Evolutionary conservation across 1,140 invertebrate species (phyloP).

Genomic region (Calosoma granatense): DNA sequence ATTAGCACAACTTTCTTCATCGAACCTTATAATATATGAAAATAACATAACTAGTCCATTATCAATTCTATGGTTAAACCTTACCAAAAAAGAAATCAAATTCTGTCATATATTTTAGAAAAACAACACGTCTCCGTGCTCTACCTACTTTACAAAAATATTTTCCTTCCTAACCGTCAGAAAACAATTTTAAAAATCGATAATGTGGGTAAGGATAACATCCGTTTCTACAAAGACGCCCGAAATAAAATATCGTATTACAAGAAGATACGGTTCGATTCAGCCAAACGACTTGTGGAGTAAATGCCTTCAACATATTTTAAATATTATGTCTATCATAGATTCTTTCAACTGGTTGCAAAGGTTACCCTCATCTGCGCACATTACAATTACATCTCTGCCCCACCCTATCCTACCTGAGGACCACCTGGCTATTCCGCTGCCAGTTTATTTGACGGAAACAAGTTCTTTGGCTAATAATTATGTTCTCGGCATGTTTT

Average conservation of each 20-base stretch:
- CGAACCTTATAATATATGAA: too few relatives aligned
- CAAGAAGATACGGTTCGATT: not conserved
- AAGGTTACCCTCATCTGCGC: too few relatives aligned
- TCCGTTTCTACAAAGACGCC: not conserved
- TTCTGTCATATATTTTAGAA: too few relatives aligned
- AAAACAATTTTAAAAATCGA: not conserved
- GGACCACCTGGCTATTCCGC: not conserved
- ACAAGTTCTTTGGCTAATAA: not conserved
- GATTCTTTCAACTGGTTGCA: not conserved
- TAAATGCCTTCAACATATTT: not conserved
- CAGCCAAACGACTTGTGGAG: not conserved
- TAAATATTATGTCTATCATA: not conserved
- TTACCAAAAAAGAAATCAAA: too few relatives aligned
- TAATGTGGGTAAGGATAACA: not conserved
- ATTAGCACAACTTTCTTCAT: too few relatives aligned
- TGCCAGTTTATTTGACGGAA: not conserved
- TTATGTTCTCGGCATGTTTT: not conserved
- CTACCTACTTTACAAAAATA: too few relatives aligned
- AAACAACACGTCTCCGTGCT: too few relatives aligned
- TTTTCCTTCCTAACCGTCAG: too few relatives aligned
- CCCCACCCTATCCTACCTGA: not conserved
- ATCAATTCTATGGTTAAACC: too few relatives aligned
- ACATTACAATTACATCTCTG: not conserved
- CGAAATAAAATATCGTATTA: conserved; percentile 7
- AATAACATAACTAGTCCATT: too few relatives aligned